phyloP scores from a whole-genome alignment of 2,888 invertebrate genomes.

The Hydrotaea diabolus region DNA sequence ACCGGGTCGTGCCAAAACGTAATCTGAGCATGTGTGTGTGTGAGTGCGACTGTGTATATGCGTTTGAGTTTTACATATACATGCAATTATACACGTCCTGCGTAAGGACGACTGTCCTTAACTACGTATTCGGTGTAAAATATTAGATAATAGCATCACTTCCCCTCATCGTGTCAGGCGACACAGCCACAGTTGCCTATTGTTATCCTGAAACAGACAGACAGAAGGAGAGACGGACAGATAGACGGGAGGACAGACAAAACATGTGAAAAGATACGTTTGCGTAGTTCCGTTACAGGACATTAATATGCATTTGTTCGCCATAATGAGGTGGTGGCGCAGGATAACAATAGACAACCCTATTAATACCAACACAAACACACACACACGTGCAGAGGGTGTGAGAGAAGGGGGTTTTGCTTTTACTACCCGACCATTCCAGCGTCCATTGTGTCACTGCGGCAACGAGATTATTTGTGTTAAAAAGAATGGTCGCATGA shows the following conservation, averaged over 20 bases:
- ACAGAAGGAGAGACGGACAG: neutral
- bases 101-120: neutral
- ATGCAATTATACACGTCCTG: neutral
- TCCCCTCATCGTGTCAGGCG: neutral
- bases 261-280: conserved; percentile 6
- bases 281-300: conserved; percentile 16
- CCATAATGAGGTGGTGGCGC: neutral
- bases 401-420: neutral
- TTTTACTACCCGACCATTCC: neutral
- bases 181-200: neutral
- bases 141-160: conserved; percentile 9
- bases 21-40: no score
- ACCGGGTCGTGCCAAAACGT: no score
- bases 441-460: neutral
- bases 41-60: neutral
- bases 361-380: no score
- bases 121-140: conserved; percentile 1
- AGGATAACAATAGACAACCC: neutral
- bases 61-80: neutral
- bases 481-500: neutral
- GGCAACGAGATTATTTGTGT: neutral
- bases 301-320: conserved; percentile 27
- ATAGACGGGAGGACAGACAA: neutral
- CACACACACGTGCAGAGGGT: neutral
- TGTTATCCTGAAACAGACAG: no score